Base-by-base conservation (phyloP, 2,797 vertebrate species). In the Eulemur rubriventer region DNA sequence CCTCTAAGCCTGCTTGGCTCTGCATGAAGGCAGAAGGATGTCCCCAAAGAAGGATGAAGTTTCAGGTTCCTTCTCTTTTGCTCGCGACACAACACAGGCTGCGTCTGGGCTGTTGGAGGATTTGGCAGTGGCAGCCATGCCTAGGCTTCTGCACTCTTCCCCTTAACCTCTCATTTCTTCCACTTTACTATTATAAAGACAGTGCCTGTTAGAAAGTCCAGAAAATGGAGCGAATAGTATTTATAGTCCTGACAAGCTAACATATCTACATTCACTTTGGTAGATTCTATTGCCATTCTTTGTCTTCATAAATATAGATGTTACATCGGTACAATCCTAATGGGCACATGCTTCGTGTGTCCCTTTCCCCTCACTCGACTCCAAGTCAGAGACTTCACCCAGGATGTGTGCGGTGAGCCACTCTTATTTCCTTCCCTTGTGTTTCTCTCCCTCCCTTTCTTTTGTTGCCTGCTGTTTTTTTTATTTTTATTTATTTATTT, bases 1-100 rank as follows among this genome's bases (percentile, higher is more conserved):
- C 55, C 38, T 73, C 81, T 48, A 48, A 28, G 38, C 10, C 35
- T 6, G 4, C 11, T 7, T 24, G 16, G 1, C 13, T 22, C 26
- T 3, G 9, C 24, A 22, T 7, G 11, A 38, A 46, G 46, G 8
- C 10, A 22, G 35, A 30, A n/a, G 4, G 41, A 30, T 18, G 13
- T 20, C 20, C 8, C 4, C 1, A 0, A 4, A 7, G 1, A 16
- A 8, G 50, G 52, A 16, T 5, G 3, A 9, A 43, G 50, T 17
- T 67, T 33, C 81, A 38, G 7, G 4, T 8, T 18, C 26, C n/a
- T 46, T 43, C 35, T n/a, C 13, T 6, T 33, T 7, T 20, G 7
- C 52, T 87, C 46, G 35, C 43, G 22, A 26, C 20, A 20, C 13
- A 6, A 7, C 35, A 0, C 14, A 9, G 35, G 30, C 24, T 30